A percentile compares a stretch with the other conserved stretches of the same genome.
Conservation (phyloP, 2,797 vertebrate species). For the Siniperca scherzeri region DNA sequence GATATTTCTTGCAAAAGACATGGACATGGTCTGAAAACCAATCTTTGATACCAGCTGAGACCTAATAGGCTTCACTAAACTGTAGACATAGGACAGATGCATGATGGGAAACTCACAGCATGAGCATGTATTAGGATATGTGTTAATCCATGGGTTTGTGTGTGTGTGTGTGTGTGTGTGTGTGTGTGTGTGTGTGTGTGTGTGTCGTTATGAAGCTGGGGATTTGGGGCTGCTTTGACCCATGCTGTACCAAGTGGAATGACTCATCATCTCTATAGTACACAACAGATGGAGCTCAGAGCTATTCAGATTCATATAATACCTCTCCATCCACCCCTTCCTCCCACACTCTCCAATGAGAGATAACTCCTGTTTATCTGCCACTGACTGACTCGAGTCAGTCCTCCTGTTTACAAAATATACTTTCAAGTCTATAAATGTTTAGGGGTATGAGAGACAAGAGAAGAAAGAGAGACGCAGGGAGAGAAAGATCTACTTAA, state of each 20-base stretch:
- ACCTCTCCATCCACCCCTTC: conserved; percentile 55
- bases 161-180: too few relatives aligned
- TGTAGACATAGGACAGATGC: conserved; percentile 37
- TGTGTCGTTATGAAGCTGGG: conserved; percentile 36
- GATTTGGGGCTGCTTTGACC: conserved; percentile 68
- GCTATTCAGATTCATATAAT: conserved; percentile 69
- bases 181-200: conserved; percentile 8
- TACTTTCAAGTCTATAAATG: conserved; percentile 26
- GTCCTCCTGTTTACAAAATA: conserved; percentile 61
- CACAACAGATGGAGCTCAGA: conserved; percentile 76
- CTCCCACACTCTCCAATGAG: conserved; percentile 61
- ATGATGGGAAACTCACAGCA: conserved; percentile 33
- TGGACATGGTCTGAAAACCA: conserved; percentile 33
- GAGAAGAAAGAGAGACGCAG: neutral
- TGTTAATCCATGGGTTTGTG: conserved; percentile 22
- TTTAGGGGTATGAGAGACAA: conserved; percentile 18
- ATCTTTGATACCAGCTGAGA: conserved; percentile 37
- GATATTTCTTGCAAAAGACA: conserved; percentile 8
- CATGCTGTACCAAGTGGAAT: conserved; percentile 46
- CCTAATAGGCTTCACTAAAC: conserved; percentile 28
- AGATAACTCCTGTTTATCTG: conserved; percentile 43
- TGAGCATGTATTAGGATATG: conserved; percentile 14
- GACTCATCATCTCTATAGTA: conserved; percentile 72
- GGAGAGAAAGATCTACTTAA: neutral
- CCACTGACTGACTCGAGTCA: conserved; percentile 56